Conservation (phyloP, 2,888 invertebrate genomes). For the Myopa testacea region DNA sequence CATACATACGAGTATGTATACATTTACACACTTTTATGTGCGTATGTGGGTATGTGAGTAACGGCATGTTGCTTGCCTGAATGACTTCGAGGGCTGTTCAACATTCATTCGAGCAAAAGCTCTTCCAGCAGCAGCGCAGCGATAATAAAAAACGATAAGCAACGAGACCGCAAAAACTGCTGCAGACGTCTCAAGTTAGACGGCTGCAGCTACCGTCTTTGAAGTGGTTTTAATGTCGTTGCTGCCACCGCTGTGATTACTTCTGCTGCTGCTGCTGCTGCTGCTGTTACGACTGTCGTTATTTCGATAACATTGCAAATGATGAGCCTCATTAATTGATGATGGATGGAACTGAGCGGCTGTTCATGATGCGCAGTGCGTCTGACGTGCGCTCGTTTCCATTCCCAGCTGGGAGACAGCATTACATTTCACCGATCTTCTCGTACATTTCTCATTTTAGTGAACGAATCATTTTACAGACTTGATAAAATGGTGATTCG, state of each 20-base stretch:
- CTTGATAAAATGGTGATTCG: no score
- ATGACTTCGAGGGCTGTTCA: neutral
- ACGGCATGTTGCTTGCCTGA: neutral
- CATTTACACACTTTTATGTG: neutral
- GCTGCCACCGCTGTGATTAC: neutral
- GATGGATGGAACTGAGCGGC: constrained; percentile 40
- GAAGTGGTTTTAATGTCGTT: neutral
- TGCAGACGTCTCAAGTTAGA: neutral
- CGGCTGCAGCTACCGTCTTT: neutral
- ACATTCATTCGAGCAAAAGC: neutral
- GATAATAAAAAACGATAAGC: neutral
- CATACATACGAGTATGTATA: neutral
- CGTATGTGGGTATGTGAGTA: neutral
- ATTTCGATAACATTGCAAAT: constrained; percentile 18
- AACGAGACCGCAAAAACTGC: neutral
- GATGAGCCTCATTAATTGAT: constrained; percentile 18
- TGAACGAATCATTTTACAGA: no score
- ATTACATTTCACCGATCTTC: no score
- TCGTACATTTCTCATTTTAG: no score
- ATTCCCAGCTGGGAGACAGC: no score
- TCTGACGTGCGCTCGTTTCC: neutral
- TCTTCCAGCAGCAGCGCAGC: neutral
- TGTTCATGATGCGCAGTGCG: constrained; percentile 28
- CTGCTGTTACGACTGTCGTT: constrained; percentile 1
- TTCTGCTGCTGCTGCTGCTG: neutral